These are phyloP conservation scores for Carollia perspicillata DNA, from an alignment of 2,113 vertebrate genomes.

Conservation along the genomic window DNA sequence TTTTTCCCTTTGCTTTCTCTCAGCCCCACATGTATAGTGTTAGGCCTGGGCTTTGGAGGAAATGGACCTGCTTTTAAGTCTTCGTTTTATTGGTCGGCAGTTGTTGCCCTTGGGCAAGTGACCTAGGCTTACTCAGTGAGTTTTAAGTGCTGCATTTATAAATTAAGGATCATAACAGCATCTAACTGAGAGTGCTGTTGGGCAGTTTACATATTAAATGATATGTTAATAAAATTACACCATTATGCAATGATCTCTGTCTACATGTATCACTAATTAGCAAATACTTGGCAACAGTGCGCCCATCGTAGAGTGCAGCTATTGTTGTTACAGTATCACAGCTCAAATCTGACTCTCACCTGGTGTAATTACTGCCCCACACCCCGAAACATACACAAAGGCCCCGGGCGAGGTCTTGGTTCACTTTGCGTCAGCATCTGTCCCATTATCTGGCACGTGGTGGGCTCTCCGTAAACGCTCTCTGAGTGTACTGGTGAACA, in stretches of 20 bases:
- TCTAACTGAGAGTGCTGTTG: not conserved
- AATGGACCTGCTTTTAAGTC: not conserved
- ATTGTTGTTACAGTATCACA: not conserved
- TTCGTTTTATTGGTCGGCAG: not conserved
- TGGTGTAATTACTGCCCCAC: not conserved
- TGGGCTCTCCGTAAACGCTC: not conserved
- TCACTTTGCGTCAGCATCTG: not conserved
- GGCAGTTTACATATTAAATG: not conserved
- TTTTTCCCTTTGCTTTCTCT: not conserved
- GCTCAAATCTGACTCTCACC: not conserved
- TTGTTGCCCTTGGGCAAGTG: not conserved
- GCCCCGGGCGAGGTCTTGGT: not conserved
- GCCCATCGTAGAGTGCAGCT: not conserved
- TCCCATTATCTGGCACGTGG: not conserved
- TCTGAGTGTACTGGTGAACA: not conserved
- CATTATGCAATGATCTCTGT: not conserved
- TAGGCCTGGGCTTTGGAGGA: not conserved
- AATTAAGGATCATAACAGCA: not conserved
- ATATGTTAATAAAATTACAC: not conserved
- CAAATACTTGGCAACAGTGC: not conserved
- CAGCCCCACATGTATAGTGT: accelerated
- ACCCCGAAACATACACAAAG: not conserved
- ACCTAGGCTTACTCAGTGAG: not conserved
- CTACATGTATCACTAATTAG: not conserved
- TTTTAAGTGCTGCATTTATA: not conserved